A percentile compares a stretch with the other conserved stretches of the same genome.
Conservation (phyloP, 2,888 invertebrate genomes). For the Pseudococcus longispinus region DNA sequence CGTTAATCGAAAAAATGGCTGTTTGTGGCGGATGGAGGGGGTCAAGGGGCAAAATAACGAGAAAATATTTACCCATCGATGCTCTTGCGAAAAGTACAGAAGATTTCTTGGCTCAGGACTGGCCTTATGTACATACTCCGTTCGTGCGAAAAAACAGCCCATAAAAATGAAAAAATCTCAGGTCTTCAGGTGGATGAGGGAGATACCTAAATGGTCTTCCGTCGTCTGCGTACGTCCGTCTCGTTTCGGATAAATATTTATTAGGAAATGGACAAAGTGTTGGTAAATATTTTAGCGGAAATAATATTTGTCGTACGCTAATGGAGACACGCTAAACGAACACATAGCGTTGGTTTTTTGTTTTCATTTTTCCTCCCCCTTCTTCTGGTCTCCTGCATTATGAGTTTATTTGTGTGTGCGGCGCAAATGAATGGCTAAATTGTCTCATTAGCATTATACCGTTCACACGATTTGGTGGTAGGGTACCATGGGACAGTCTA, state of each 20-base stretch:
- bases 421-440: slow-evolving; percentile 25
- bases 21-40: too few relatives aligned
- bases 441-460: slow-evolving; percentile 41
- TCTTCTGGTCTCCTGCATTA: not conserved
- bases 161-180: too few relatives aligned
- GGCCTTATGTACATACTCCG: too few relatives aligned
- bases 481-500: not conserved
- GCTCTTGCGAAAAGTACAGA: not conserved
- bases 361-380: not conserved
- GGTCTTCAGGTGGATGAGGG: not conserved
- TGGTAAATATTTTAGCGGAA: slow-evolving; percentile 37
- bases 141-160: too few relatives aligned
- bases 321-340: slow-evolving; percentile 46
- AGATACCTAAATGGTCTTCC: not conserved
- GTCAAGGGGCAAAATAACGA: not conserved
- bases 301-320: slow-evolving; percentile 41
- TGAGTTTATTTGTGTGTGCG: not conserved
- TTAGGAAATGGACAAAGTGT: not conserved
- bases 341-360: not conserved
- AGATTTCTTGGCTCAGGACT: not conserved
- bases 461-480: slow-evolving; percentile 18
- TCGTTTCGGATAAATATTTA: not conserved
- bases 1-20: not conserved
- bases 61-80: not conserved
- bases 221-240: not conserved